Evolutionary conservation across 2,113 vertebrate genomes (phyloP), one percentile per base, ranked within the genome.

Genomic region (Thinocorus orbignyianus): DNA sequence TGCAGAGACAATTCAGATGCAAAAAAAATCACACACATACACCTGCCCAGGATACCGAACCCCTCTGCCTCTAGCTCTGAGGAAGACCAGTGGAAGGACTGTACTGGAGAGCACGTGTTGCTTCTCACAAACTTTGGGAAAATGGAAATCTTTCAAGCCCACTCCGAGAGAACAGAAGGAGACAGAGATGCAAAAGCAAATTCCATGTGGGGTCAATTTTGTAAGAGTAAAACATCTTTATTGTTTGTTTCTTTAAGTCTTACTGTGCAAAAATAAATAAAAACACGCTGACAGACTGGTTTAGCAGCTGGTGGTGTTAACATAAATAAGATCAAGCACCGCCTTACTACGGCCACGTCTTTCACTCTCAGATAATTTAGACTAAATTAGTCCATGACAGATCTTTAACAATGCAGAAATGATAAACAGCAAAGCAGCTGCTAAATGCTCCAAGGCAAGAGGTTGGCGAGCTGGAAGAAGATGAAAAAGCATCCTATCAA

Each of bases 271-370:
- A 92, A 95, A 52, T 80, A 79, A 95, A 92, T 42, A 71, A 72
- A 89, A 87, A 44, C 37, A 49, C 7, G n/a, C 74, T 86, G 88
- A 76, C 88, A 92, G 95, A 95, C 31, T 58, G 58, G 1, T 80
- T 88, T 15, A 83, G 81, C 84, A 95, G 81, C 76, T 87, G 94
- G 58, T 66, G 54, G 33, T 44, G 71, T 73, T 93, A 87, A 86
- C 71, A 66, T n/a, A n/a, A 79, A 62, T 39, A 90, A 79, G 28
- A 94, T 39, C 78, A 76, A 35, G 6, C 51, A 31, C 28, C 6
- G 9, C 74, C 46, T 85, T 88, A 80, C 76, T 52, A 39, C 30
- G 51, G 87, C 49, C 71, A 33, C 54, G 91, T 86, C 69, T 84
- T 90, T 80, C 49, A 79, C 31, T 13, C 74, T 86, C 77, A 69